Conservation (phyloP, 2,888 invertebrate genomes). For the Aspidiotus destructor region DNA sequence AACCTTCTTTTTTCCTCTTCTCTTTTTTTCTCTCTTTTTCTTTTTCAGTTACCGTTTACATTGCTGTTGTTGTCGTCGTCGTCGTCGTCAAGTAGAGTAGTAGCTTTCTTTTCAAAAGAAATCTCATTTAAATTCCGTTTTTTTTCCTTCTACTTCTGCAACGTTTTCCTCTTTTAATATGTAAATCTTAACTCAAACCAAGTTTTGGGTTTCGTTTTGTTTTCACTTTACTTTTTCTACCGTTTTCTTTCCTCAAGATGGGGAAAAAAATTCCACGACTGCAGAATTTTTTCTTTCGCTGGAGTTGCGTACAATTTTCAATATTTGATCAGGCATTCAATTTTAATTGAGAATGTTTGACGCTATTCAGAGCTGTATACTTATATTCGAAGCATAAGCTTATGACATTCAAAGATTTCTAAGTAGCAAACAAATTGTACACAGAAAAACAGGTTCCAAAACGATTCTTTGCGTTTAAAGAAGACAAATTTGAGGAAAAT, state of each 20-base stretch:
- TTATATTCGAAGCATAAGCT: too few species aligned
- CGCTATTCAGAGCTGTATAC: too few species aligned
- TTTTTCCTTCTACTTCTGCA: slow-evolving; percentile 7
- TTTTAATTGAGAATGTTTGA: too few species aligned
- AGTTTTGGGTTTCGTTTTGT: slow-evolving; percentile 32
- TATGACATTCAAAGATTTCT: too few species aligned
- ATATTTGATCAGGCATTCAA: too few species aligned
- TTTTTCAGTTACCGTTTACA: slow-evolving; percentile 7
- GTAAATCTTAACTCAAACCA: slow-evolving; percentile 30
- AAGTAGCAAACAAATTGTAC: too few species aligned
- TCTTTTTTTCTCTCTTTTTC: slow-evolving; percentile 12
- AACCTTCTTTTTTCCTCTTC: neutral
- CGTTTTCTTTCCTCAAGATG: slow-evolving; percentile 6
- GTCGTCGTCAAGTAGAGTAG: too few species aligned
- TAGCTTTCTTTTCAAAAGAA: slow-evolving; percentile 9
- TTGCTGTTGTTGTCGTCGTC: too few species aligned
- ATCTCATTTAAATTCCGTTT: slow-evolving; percentile 33
- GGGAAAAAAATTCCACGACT: too few species aligned
- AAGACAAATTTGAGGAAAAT: too few species aligned
- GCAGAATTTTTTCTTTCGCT: neutral
- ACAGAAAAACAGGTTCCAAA: too few species aligned
- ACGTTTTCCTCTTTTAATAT: slow-evolving; percentile 23
- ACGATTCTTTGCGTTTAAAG: too few species aligned
- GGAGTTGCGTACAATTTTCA: neutral
- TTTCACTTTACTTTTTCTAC: slow-evolving; percentile 28